Conservation (phyloP, 2,797 vertebrate genomes). For the Gymnoscopelus microlampas region DNA sequence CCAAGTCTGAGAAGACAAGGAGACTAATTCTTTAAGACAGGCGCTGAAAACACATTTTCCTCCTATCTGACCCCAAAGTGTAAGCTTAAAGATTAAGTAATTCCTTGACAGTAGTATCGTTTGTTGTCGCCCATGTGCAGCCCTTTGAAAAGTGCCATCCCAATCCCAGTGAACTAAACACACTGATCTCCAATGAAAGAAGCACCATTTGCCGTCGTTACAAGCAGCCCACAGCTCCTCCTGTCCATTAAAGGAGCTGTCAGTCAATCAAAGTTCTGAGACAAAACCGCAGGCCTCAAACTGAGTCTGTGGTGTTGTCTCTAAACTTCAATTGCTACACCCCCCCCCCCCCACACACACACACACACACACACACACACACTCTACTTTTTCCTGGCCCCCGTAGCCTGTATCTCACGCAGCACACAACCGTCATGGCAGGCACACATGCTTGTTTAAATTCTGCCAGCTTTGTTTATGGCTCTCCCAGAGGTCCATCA, state of each 20-base stretch:
- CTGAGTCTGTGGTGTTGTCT: slow-evolving; percentile 42
- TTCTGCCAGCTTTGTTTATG: slow-evolving; percentile 72
- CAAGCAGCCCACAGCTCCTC: slow-evolving; percentile 13
- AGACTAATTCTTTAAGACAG: slow-evolving; percentile 21
- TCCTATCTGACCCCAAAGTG: slow-evolving; percentile 44
- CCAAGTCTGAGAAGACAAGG: slow-evolving; percentile 39
- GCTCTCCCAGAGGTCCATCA: slow-evolving; percentile 50
- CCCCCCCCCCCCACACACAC: not conserved
- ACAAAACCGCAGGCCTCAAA: slow-evolving; percentile 50
- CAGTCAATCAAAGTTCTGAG: slow-evolving; percentile 47
- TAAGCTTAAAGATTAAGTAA: slow-evolving; percentile 2
- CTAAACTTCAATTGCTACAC: slow-evolving; percentile 39
- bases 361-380: too few species aligned
- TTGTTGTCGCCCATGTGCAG: not conserved
- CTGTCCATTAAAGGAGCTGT: slow-evolving; percentile 22
- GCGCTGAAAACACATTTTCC: slow-evolving; percentile 37
- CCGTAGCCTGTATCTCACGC: slow-evolving; percentile 41
- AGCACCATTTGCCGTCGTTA: slow-evolving; percentile 24
- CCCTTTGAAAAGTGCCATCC: slow-evolving; percentile 21
- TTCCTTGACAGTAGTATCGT: slow-evolving; percentile 16
- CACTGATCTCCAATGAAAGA: slow-evolving; percentile 21
- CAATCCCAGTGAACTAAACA: slow-evolving; percentile 22
- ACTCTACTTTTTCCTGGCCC: not conserved
- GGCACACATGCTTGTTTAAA: slow-evolving; percentile 58
- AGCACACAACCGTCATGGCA: slow-evolving; percentile 30